Evolutionary conservation across 92 coral and sea anemone genomes (phyloP).

Genomic region (Palythoa grandis): DNA sequence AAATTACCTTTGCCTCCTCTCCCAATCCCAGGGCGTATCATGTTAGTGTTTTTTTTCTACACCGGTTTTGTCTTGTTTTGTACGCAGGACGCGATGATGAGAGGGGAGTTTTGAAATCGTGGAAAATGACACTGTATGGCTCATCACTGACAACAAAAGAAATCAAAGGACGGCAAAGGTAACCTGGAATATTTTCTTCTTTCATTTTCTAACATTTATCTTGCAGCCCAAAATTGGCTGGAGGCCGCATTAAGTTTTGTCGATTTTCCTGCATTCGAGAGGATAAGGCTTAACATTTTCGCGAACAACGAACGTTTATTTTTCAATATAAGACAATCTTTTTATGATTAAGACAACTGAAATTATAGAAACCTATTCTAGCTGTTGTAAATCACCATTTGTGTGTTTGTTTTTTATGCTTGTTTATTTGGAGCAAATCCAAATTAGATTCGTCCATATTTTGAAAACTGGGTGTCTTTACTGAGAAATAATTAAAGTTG

Average conservation of each 20-base stretch:
- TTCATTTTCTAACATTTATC: not conserved
- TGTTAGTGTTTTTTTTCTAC: not conserved
- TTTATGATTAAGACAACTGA: too few species aligned
- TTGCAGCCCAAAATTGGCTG: not conserved
- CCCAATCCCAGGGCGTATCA: not conserved
- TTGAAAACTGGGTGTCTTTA: too few species aligned
- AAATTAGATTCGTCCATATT: too few species aligned
- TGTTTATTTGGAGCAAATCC: too few species aligned
- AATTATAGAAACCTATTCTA: too few species aligned
- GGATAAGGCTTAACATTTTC: too few species aligned
- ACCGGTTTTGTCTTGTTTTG: not conserved
- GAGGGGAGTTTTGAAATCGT: slow-evolving; percentile 80
- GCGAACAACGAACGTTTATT: too few species aligned
- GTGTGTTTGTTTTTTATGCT: too few species aligned
- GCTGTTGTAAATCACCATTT: too few species aligned
- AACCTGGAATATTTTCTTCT: not conserved
- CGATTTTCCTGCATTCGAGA: not conserved
- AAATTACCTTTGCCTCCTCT: too few species aligned
- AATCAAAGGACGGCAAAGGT: slow-evolving; percentile 76
- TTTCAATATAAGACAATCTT: too few species aligned
- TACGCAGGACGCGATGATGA: slow-evolving; percentile 75
- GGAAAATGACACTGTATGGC: slow-evolving; percentile 95
- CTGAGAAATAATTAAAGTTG: not conserved
- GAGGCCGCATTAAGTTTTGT: not conserved
- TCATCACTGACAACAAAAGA: slow-evolving; percentile 88